A percentile compares a stretch with the other conserved stretches of the same genome.
Conservation (phyloP, 2,888 invertebrate species). For the Sarcophaga caerulescens region DNA sequence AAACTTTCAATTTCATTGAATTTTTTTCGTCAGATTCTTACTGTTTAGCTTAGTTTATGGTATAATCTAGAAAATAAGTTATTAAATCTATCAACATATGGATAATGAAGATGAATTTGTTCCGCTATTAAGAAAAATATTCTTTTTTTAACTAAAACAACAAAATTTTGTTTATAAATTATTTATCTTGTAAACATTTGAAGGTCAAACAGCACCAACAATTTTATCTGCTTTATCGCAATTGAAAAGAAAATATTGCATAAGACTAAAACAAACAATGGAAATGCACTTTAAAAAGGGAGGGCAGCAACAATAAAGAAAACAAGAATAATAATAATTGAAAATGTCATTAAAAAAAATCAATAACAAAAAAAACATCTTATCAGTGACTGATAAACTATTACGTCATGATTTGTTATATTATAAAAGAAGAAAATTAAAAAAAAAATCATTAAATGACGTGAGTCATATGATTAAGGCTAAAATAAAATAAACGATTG, state of each 20-base stretch:
- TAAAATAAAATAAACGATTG: not conserved
- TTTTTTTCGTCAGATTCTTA: not conserved
- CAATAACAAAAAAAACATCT: conserved; percentile 23
- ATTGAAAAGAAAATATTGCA: conserved; percentile 10
- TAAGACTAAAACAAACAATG: conserved; percentile 7
- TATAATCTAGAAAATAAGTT: not conserved
- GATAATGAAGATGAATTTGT: not conserved
- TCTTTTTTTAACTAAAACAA: no score
- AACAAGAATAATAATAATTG: not conserved
- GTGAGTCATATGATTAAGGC: conserved; percentile 18
- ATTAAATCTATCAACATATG: not conserved
- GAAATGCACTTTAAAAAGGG: conserved; percentile 4
- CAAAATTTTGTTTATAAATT: not conserved
- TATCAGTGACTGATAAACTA: conserved; percentile 20
- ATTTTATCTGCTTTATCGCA: not conserved
- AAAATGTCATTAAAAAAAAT: not conserved
- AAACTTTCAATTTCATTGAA: not conserved
- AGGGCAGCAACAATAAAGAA: not conserved
- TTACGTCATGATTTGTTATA: conserved; percentile 16
- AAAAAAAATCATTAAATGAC: not conserved
- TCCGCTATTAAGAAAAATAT: not conserved
- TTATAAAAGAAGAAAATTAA: not conserved
- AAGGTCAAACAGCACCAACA: not conserved
- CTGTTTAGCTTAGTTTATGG: not conserved
- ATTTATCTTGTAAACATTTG: not conserved